Evolutionary conservation across 2,888 invertebrate genomes (phyloP), one percentile per base, ranked within the genome.

Genomic region (Chromoteleia sp.): DNA sequence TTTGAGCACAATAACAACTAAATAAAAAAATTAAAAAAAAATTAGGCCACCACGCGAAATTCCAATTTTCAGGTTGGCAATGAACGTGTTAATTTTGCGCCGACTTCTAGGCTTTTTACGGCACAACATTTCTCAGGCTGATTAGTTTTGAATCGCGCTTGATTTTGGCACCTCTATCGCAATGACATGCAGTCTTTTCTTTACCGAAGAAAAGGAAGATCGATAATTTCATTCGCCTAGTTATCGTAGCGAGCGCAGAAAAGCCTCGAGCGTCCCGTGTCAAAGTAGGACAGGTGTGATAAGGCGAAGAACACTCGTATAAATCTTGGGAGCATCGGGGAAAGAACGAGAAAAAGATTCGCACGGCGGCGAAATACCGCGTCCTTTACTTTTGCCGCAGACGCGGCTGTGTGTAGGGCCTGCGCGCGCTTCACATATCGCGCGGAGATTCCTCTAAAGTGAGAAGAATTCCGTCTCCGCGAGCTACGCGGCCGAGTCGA

Each of bases 281-380:
- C 74, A 68, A 77, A 77, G 68, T 61, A 50, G 73, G 77, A 81
- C 77, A 81, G 81, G 81, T 81, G 79, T 76, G 82, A 79, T 82
- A 82, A 82, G 79, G 73, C 76, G 58, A 68, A 76, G 79, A 80
- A 80, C 76, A 82, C 73, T 82, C 76, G 76, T 73, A 82, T 75
- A 75, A 82, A 79, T 82, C 74, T 78, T 78, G 43, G 12, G 21
- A 65, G 54, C 50, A 45, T 50, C 45, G 45, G 59, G 29, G 43
- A 67, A 59, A 73, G 63, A 61, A 82, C 50, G 75, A 79, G 76
- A 76, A 76, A 73, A 68, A 82, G 71, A 82, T 77, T 78, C 50
- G 75, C 65, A 33, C 59, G 50, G 59, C 30, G 45, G 59, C 56
- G 68, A 76, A 75, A 50, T 67, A 67, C 45, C 33, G 43, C 58